A percentile compares a stretch with the other conserved stretches of the same genome.
phyloP scores from a whole-genome alignment of 2,888 invertebrate species.

The Myopa testacea region DNA sequence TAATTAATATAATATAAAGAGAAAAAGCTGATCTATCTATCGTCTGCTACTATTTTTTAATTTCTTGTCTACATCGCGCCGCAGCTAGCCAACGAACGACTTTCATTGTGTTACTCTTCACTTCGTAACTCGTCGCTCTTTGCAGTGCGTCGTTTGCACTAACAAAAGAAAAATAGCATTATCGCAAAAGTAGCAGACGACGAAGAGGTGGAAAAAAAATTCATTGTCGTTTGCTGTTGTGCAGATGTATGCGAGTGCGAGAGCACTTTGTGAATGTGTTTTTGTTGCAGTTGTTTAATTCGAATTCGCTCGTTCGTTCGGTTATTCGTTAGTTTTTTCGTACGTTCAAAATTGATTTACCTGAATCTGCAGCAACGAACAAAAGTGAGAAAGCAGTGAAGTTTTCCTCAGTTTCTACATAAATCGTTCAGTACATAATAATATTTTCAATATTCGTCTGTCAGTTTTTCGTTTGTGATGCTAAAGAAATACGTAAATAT shows the following conservation, averaged over 20 bases:
- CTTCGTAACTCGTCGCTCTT: constrained; percentile 11
- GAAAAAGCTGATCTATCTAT: constrained; percentile 21
- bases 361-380: constrained; percentile 50
- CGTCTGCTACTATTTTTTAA: constrained; percentile 44
- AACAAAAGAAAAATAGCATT: constrained; percentile 18
- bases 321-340: constrained; percentile 48
- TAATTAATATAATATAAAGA: constrained; percentile 21
- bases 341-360: constrained; percentile 57
- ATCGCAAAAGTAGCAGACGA: constrained; percentile 22
- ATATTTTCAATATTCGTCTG: constrained; percentile 20
- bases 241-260: constrained; percentile 21
- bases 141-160: constrained; percentile 8
- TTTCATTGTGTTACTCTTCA: constrained; percentile 53
- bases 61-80: constrained; percentile 63
- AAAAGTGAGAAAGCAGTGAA: constrained; percentile 51
- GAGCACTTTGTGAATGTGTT: neutral
- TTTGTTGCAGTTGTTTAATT: constrained; percentile 27
- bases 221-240: constrained; percentile 44
- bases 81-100: constrained; percentile 58
- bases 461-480: constrained; percentile 12
- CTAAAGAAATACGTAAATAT: constrained; percentile 1
- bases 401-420: constrained; percentile 21
- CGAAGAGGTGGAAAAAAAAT: constrained; percentile 38
- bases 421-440: neutral
- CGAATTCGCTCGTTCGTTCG: constrained; percentile 28